Evolutionary conservation across 1,140 invertebrate species (phyloP).

Genomic region (Cheumatopsyche charites): DNA sequence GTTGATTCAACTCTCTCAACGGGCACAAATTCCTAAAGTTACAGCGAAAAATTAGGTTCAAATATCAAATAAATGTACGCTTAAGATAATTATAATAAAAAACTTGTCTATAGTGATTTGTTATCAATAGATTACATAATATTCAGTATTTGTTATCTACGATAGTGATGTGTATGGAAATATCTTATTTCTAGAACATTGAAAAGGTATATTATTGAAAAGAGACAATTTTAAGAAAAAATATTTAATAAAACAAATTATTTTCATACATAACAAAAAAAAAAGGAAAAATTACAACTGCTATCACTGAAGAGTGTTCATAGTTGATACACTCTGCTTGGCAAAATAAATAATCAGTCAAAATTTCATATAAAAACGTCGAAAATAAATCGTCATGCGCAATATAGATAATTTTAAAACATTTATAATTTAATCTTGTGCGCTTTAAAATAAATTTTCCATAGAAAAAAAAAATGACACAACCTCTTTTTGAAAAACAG

Average conservation of each 20-base stretch:
- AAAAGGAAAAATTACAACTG: constrained; percentile 11
- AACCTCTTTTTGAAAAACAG: neutral
- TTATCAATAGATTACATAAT: too few relatives aligned
- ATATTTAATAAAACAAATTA: constrained; percentile 37
- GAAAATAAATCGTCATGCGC: neutral
- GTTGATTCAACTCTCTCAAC: constrained; percentile 43
- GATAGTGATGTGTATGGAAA: too few relatives aligned
- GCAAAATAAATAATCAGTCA: constrained; percentile 1
- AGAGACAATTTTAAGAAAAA: constrained; percentile 11
- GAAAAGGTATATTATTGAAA: neutral
- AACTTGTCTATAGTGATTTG: too few relatives aligned
- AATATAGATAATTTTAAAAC: neutral
- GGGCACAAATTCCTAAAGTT: constrained; percentile 15
- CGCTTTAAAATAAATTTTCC: neutral
- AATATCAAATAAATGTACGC: neutral
- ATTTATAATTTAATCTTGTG: neutral
- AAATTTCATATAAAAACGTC: neutral
- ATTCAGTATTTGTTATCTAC: too few relatives aligned
- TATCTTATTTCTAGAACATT: too few relatives aligned
- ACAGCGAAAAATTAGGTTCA: neutral
- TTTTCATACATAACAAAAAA: constrained; percentile 29
- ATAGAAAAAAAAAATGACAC: neutral
- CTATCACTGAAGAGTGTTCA: too few relatives aligned
- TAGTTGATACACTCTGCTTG: too few relatives aligned
- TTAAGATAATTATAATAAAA: too few relatives aligned